Evolutionary conservation across 2,888 invertebrate genomes (phyloP), one percentile per base, ranked within the genome.

Genomic region (Phorcus lineatus): DNA sequence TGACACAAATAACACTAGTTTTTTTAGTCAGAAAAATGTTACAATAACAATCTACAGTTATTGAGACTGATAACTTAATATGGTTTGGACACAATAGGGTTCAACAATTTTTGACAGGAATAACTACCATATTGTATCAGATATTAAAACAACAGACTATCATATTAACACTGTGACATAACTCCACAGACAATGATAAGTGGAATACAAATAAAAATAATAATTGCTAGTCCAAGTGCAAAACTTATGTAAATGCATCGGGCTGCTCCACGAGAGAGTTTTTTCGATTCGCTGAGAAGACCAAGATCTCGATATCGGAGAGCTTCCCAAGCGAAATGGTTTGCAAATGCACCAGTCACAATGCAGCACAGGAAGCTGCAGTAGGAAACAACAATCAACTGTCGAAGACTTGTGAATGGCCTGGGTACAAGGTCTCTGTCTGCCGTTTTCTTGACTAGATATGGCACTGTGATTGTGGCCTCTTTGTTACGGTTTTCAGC

Each of bases 391-490:
- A 80, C 74, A 19, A 82, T 52, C 16, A 82, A 22, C 22, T 78
- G 74, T 19, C 78, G 62, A 16, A 82, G 13, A 40, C 78, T 80
- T 52, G 40, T 82, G 75, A 78, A 82, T 13, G 78, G 78, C 28
- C 31, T 36, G 7, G 82, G 82, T 13, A 82, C 78, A 11, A 82
- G 75, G 7, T 82, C 80, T 28, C 67, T 47, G 6, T 80, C 74
- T 1, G 76, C 57, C 1, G 81, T 75, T 40, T 78, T 74, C 13
- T 79, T 80, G 1, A 82, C 77, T 17, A 82, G 55, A n/a, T 70
- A 80, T n/a, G 82, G 82, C 28, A 80, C 78, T 16, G 80, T 80
- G 19, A 82, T 76, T 52, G 82, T 82, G n/a, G 80, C 78, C 55
- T 82, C 82, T n/a, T 76, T 67, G 74, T 77, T 74, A 9, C 67